Base-by-base conservation (phyloP, 1,140 invertebrate species). In the Lutraria rhynchaena region DNA sequence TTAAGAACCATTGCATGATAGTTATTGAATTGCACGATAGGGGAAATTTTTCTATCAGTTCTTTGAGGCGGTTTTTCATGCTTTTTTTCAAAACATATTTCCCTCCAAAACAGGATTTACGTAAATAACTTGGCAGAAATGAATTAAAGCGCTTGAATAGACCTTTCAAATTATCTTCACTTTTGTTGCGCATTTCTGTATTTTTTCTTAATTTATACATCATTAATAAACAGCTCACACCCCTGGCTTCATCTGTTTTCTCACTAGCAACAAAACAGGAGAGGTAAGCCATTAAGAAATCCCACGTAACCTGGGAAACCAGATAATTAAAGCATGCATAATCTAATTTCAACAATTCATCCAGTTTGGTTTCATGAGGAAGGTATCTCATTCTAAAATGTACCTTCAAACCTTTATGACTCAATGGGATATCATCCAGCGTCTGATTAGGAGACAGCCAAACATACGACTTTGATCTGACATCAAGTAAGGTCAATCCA, bases 351-450 rank as follows among this genome's bases (percentile, higher is more conserved):
- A 49, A 27, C 24, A 65, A 29, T 11, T 65, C 9, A 44, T 11
- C 11, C n/a, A 37, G 31, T 33, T 67, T 67, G 1, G 44, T 46
- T n/a, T 29, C 3, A 11, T 67, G 24, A 27, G 63, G 63, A 15
- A 67, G 24, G 31, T 46, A 67, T 22, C 63, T 67, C 63, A 67
- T 67, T 67, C 63, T 67, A 44, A 67, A 67, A 41, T 46, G 22
- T 9, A 67, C 7, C 15, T 67, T 15, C 0, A 13, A 15, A 27
- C 44, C 37, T 9, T 17, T 24, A 2, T 22, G 1, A 46, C 19
- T 44, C 11, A 4, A 17, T 17, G 1, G 31, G 24, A 67, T 19
- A 17, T 49, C 44, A 17, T 24, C 22, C 0, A 41, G 63, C 31
- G 31, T 67, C 63, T 67, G 63, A 15, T 11, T 13, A 29, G 63